These are phyloP conservation scores for Meiosimyza platycephala DNA, from an alignment of 2,888 invertebrate genomes.

Conservation along the genomic window DNA sequence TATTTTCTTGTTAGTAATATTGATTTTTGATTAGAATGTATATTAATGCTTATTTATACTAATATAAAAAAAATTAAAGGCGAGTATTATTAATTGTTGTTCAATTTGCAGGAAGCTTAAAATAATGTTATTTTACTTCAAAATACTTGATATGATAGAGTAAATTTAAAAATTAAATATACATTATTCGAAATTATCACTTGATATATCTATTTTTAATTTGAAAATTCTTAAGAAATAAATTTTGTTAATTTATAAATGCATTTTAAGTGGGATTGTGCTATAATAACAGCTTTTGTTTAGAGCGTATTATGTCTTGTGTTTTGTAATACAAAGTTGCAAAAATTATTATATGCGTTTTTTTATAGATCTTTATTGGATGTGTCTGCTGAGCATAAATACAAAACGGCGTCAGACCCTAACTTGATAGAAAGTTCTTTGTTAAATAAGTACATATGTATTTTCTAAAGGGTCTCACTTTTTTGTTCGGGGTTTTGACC, in stretches of 20 bases:
- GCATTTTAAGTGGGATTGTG: conserved; percentile 23
- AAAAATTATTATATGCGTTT: too few relatives aligned
- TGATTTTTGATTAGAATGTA: too few relatives aligned
- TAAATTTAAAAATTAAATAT: not conserved
- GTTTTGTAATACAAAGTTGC: too few relatives aligned
- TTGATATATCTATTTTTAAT: not conserved
- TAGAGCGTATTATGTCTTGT: not conserved
- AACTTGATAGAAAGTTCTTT: too few relatives aligned
- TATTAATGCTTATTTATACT: too few relatives aligned
- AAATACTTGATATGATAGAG: not conserved
- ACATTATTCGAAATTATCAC: conserved; percentile 4
- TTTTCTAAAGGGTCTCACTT: too few relatives aligned
- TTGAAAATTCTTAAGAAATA: conserved; percentile 10
- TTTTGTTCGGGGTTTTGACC: too few relatives aligned
- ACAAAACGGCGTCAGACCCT: too few relatives aligned
- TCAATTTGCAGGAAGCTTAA: not conserved
- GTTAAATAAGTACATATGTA: too few relatives aligned
- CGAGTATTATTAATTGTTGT: conserved; percentile 4
- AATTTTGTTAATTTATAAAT: conserved; percentile 10
- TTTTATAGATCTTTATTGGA: too few relatives aligned
- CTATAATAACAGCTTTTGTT: not conserved
- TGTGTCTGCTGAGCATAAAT: too few relatives aligned
- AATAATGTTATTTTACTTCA: conserved; percentile 1
- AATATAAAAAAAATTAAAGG: conserved; percentile 1
- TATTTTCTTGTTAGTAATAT: too few relatives aligned